phyloP scores from a whole-genome alignment of 2,888 invertebrate species.

The Macropis europaea region DNA sequence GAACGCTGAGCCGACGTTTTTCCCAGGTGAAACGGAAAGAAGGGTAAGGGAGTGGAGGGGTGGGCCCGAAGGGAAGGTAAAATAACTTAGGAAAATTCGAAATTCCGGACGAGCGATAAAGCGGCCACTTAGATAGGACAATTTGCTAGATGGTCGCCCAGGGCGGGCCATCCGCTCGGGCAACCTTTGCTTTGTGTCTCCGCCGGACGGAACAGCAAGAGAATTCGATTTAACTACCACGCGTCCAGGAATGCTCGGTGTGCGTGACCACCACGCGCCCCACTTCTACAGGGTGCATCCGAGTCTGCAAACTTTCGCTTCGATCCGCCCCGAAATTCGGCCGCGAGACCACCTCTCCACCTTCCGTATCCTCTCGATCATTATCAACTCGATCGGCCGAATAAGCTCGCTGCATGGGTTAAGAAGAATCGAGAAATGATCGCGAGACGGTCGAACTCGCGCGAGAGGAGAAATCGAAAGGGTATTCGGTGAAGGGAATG shows the following conservation, averaged over 20 bases:
- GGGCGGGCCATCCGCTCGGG: slow-evolving; percentile 67
- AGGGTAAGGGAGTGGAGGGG: background rate
- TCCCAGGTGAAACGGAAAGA: no score
- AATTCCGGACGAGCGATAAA: slow-evolving; percentile 65
- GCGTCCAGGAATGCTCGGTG: slow-evolving; percentile 53
- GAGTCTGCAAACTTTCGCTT: slow-evolving; percentile 26
- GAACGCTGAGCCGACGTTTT: no score
- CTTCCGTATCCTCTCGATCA: background rate
- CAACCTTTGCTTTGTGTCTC: slow-evolving; percentile 74
- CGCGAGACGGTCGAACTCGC: no score
- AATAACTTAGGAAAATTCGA: slow-evolving; percentile 66
- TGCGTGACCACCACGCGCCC: slow-evolving; percentile 43
- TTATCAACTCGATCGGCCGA: no score
- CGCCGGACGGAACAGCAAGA: slow-evolving; percentile 67
- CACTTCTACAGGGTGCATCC: slow-evolving; percentile 54
- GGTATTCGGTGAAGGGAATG: no score
- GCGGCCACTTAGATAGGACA: slow-evolving; percentile 70
- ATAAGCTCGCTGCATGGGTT: no score
- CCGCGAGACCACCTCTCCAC: no score
- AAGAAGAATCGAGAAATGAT: no score
- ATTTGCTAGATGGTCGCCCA: slow-evolving; percentile 72
- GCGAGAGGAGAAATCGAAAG: no score
- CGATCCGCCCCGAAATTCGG: background rate
- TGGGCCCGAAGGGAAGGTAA: slow-evolving; percentile 46
- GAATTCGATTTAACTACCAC: slow-evolving; percentile 73